Conservation (phyloP, 2,888 invertebrate genomes). For the Margaritifera margaritifera region DNA sequence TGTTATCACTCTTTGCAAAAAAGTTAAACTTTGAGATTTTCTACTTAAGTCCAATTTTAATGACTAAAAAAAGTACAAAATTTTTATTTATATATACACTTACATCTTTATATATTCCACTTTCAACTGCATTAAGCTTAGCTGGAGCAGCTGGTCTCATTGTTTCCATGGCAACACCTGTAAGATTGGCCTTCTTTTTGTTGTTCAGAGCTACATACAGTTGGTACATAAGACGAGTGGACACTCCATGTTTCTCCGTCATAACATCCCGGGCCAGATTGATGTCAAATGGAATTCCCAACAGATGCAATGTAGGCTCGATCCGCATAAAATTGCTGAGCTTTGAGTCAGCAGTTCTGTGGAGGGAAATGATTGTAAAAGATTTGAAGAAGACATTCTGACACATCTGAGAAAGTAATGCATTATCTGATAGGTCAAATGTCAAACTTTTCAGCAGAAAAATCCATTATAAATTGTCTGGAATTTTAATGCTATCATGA, state of each 20-base stretch:
- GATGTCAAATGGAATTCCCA: constrained; percentile 72
- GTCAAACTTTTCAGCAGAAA: no score
- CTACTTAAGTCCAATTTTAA: no score
- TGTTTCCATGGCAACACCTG: constrained; percentile 72
- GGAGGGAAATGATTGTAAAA: constrained; percentile 13
- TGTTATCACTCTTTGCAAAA: neutral
- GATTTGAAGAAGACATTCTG: neutral
- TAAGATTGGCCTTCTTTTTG: constrained; percentile 71
- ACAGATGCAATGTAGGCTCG: constrained; percentile 69
- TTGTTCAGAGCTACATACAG: constrained; percentile 71
- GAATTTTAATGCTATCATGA: no score
- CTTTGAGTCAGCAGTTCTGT: constrained; percentile 70
- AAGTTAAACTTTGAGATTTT: neutral
- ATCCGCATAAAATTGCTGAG: constrained; percentile 72
- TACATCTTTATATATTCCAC: constrained; percentile 71
- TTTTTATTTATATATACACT: constrained; percentile 3
- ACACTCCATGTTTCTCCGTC: constrained; percentile 70
- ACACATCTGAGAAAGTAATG: neutral
- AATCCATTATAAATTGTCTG: no score
- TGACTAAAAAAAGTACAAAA: no score
- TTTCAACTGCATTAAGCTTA: constrained; percentile 69
- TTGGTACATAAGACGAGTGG: constrained; percentile 71
- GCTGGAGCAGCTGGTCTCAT: constrained; percentile 72
- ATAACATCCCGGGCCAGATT: constrained; percentile 72
- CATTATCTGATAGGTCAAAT: neutral